Base-by-base conservation (phyloP, 2,113 vertebrate species). In the Xyliphius kryptos region DNA sequence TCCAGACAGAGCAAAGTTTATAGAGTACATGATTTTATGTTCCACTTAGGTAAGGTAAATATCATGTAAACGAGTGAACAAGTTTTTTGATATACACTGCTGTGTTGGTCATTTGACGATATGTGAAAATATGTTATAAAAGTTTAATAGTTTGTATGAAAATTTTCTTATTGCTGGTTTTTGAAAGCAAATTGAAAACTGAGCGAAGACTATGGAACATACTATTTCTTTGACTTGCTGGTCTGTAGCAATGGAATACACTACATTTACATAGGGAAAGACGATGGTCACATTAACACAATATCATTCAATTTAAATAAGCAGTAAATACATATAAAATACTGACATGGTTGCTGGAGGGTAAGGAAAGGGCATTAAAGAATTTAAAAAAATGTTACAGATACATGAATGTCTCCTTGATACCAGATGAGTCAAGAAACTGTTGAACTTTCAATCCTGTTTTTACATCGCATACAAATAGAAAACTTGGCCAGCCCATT, bases 241-340 rank as follows among this genome's bases (percentile, higher is more conserved):
- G 52, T 72, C 63, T 60, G 70, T 75, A 77, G 80, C 70, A 76
- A 85, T 82, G 73, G 79, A 81, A 82, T 77, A 79, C 68, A 58
- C 78, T 56, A 36, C 4, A 19, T 32, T 47, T 21, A 41, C 21
- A 32, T 32, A 32, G 26, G 26, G 26, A 32, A 32, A 8, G n/a
- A 22, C 32, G 67, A 48, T 59, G 15, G 13, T 22, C 22, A 63
- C 49, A 71, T 55, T 47, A 47, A 55, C 22, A 66, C 12, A 48
- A 1, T 32, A 46, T 47, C 20, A 11, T 8, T 56, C 37, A 56
- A 21, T 47, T 26, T 44, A 36, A 61, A 55, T 26, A 26, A 65
- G 56, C 56, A 5, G 50, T 66, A 10, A 43, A 43, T 66, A 49
- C 37, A 66, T 49, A 16, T 8, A 9, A 17, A 51, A 64, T 19